These are phyloP conservation scores for Podarcis lilfordi DNA, from an alignment of 2,797 vertebrate genomes.

Conservation along the genomic window DNA sequence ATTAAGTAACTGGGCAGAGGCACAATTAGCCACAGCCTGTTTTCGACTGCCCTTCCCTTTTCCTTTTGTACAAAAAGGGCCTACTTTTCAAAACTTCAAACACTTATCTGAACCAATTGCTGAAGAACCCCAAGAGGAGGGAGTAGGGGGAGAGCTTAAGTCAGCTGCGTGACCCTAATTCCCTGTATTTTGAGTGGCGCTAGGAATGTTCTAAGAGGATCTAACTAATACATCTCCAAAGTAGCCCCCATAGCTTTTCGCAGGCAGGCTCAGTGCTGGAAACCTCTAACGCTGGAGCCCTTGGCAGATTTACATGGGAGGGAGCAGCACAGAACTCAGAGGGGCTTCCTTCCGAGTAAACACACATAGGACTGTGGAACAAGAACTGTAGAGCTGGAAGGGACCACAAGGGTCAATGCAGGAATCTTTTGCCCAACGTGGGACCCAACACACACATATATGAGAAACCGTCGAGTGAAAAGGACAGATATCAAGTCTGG, in stretches of 20 bases:
- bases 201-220: slow-evolving; percentile 19
- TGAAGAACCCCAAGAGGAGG: neutral
- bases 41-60: slow-evolving; percentile 26
- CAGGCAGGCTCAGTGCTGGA: neutral
- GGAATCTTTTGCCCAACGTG: too few relatives aligned
- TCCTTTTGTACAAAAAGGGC: neutral
- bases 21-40: slow-evolving; percentile 14
- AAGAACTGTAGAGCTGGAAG: too few relatives aligned
- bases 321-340: neutral
- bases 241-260: neutral
- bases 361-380: neutral
- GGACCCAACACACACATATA: neutral
- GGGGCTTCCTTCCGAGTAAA: neutral
- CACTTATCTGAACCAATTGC: neutral
- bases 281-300: neutral
- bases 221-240: neutral
- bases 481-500: too few relatives aligned
- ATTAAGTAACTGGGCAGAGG: slow-evolving; percentile 42
- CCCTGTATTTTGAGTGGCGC: neutral
- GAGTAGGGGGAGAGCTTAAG: neutral
- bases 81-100: neutral
- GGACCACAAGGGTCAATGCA: too few relatives aligned
- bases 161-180: neutral
- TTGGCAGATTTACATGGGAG: neutral
- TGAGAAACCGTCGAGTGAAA: neutral